A percentile compares a stretch with the other conserved stretches of the same genome.
phyloP scores from a whole-genome alignment of 2,797 vertebrate species.

The Sebastes steindachneri region DNA sequence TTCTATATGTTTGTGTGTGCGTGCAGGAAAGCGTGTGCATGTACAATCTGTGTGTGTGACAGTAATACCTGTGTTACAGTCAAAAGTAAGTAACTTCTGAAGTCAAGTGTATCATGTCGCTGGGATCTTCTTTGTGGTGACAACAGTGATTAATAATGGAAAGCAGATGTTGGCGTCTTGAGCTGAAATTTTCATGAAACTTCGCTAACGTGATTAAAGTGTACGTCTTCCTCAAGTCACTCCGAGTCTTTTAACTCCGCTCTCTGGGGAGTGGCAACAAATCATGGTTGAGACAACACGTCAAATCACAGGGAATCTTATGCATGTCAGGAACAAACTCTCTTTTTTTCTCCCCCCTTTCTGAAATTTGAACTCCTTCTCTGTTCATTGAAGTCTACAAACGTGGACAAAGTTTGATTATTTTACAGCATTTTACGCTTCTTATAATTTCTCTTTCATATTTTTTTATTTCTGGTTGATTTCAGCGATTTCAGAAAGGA shows the following conservation, averaged over 20 bases:
- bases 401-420: constrained; percentile 47
- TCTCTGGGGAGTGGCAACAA: constrained; percentile 82
- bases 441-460: constrained; percentile 21
- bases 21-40: constrained; percentile 5
- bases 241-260: constrained; percentile 78
- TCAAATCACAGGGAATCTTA: constrained; percentile 73
- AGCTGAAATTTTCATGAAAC: constrained; percentile 84
- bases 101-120: constrained; percentile 74
- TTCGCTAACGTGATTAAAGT: constrained; percentile 83
- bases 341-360: neutral
- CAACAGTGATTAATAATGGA: constrained; percentile 85
- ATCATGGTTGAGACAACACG: constrained; percentile 82
- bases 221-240: constrained; percentile 80
- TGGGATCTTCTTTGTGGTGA: constrained; percentile 75
- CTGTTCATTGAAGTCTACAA: constrained; percentile 23
- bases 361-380: constrained; percentile 46
- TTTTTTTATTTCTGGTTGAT: neutral
- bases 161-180: constrained; percentile 79
- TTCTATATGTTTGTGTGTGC: neutral
- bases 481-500: neutral
- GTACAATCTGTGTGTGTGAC: constrained; percentile 17
- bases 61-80: constrained; percentile 72
- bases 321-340: constrained; percentile 62
- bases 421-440: constrained; percentile 35
- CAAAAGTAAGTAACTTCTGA: constrained; percentile 78